A percentile compares a stretch with the other conserved stretches of the same genome.
These are phyloP conservation scores for Eustalomyia histrio DNA, from an alignment of 2,888 invertebrate species.

Conservation along the genomic window DNA sequence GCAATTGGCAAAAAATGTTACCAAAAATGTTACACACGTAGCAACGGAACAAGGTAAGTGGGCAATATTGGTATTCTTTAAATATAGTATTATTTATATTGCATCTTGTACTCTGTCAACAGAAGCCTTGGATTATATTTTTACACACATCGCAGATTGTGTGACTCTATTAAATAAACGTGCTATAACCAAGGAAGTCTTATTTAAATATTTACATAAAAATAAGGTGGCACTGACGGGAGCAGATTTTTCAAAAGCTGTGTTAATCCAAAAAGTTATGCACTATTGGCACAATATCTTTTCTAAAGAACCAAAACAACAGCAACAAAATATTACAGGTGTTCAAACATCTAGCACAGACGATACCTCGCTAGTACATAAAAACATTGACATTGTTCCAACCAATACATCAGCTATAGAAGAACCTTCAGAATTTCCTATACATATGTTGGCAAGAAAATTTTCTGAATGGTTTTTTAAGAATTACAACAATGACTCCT, in stretches of 20 bases:
- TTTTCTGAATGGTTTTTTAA: slow-evolving; percentile 83
- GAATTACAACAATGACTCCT: slow-evolving; percentile 76
- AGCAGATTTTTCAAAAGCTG: slow-evolving; percentile 80
- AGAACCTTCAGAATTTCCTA: slow-evolving; percentile 70
- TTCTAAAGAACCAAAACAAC: neutral
- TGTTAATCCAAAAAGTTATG: slow-evolving; percentile 80
- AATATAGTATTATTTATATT: neutral
- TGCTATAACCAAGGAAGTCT: slow-evolving; percentile 80
- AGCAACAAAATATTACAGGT: neutral
- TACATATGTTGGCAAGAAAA: slow-evolving; percentile 80
- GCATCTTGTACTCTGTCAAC: slow-evolving; percentile 63
- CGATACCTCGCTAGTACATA: neutral
- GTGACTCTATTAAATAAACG: slow-evolving; percentile 80
- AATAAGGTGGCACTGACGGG: slow-evolving; percentile 78
- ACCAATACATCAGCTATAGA: slow-evolving; percentile 12
- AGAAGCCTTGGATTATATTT: slow-evolving; percentile 81
- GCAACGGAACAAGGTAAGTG: slow-evolving; percentile 70
- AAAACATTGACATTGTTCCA: neutral
- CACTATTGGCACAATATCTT: slow-evolving; percentile 78
- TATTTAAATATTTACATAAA: slow-evolving; percentile 81
- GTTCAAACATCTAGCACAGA: neutral
- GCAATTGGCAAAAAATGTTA: slow-evolving; percentile 72
- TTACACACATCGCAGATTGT: slow-evolving; percentile 80
- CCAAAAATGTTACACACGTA: slow-evolving; percentile 73
- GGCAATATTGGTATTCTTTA: neutral